phyloP scores from a whole-genome alignment of 2,888 invertebrate genomes.

The Cerastis leucographa region DNA sequence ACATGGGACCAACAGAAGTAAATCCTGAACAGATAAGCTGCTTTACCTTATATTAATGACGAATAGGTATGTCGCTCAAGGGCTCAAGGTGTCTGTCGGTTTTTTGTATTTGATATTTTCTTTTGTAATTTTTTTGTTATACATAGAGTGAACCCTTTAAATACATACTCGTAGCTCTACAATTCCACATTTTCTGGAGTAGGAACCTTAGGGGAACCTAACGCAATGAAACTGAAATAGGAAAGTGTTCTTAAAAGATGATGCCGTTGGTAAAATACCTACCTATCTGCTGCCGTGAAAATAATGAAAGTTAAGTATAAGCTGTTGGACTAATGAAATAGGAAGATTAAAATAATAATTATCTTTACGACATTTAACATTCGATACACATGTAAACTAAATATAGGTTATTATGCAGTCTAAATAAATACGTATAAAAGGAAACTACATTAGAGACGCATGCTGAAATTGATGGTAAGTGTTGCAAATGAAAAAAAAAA shows the following conservation, averaged over 20 bases:
- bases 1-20: conserved; percentile 31
- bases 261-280: neutral
- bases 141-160: neutral
- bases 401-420: conserved; percentile 23
- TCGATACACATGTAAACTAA: conserved; percentile 5
- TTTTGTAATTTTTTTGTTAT: neutral
- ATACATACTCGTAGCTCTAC: neutral
- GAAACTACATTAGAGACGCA: conserved; percentile 75
- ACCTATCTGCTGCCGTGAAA: neutral
- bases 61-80: conserved; percentile 13
- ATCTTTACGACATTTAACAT: conserved; percentile 31
- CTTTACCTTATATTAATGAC: conserved; percentile 32
- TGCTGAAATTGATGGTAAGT: conserved; percentile 69
- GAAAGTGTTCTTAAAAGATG: conserved; percentile 2
- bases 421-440: conserved; percentile 50
- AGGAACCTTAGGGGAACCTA: neutral
- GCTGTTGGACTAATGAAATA: conserved; percentile 18
- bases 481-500: conserved; percentile 39
- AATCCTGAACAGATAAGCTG: conserved; percentile 33
- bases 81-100: conserved; percentile 8
- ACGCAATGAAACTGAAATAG: conserved; percentile 10
- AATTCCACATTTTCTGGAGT: neutral
- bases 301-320: neutral
- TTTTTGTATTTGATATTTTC: conserved; percentile 11
- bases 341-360: conserved; percentile 7